Base-by-base conservation (phyloP, 2,797 vertebrate genomes). In the Heliangelus exortis region DNA sequence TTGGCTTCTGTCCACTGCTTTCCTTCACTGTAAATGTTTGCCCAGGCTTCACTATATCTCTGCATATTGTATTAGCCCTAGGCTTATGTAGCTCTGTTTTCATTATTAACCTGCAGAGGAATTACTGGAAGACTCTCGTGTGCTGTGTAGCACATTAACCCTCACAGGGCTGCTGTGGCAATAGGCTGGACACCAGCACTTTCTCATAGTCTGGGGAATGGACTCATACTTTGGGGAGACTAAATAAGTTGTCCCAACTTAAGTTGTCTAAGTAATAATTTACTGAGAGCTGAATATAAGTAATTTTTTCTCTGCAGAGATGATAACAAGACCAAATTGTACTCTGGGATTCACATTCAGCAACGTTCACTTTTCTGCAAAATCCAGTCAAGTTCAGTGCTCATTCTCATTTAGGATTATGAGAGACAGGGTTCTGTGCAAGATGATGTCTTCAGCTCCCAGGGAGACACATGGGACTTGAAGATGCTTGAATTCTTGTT, bases 171-270 rank as follows among this genome's bases (percentile, higher is more conserved):
- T 96, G 74, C 94, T 82, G 28, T 55, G 61, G 88, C 75, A 84
- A 83, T 50, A n/a, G 85, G 59, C 57, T 91, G 89, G 67, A 77
- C 91, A 89, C 41, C 72, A 83, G 62, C 51, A 80, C 53, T 92
- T 75, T 68, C 54, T 47, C 80, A 63, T 36, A n/a, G 72, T 50
- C 84, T 58, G 20, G 63, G 45, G 58, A 82, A 55, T 4, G 22
- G 21, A 50, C 21, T 59, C 58, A 55, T 73, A 62, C 50, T 92
- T 80, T 48, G 62, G 61, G 58, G n/a, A 88, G 6, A 62, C 84
- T 83, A 78, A 92, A 76, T 76, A 92, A 95, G 31, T 68, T 77
- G 53, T 73, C 63, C 58, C 47, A 83, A 75, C 76, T 25, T 67
- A 91, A 94, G 75, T 88, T 41, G 39, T 14, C 39, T 41, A 14